phyloP scores from a whole-genome alignment of 1,140 invertebrate species.

The Plodia interpunctella region DNA sequence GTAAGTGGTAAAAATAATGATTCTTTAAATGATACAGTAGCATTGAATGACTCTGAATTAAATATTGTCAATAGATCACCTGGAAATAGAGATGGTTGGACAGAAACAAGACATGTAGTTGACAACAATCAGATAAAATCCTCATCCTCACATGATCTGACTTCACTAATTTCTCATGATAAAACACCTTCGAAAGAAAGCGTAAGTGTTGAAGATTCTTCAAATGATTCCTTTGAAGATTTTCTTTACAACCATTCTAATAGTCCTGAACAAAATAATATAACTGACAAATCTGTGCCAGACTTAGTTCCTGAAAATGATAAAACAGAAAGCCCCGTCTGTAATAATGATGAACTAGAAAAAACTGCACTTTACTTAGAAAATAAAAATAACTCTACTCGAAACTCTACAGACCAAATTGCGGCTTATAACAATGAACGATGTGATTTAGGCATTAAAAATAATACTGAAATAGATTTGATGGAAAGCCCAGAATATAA shows the following conservation, averaged over 20 bases:
- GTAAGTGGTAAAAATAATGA: slow-evolving; percentile 18
- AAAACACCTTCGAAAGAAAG: background rate
- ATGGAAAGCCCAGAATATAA: background rate
- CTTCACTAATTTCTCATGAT: too few relatives aligned
- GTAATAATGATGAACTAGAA: too few relatives aligned
- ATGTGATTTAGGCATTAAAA: background rate
- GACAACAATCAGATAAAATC: background rate
- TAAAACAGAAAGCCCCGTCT: slow-evolving; percentile 20
- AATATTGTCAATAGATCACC: background rate
- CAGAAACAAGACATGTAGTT: background rate
- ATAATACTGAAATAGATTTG: slow-evolving; percentile 2
- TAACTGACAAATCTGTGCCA: slow-evolving; percentile 6
- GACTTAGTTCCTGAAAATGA: slow-evolving; percentile 9
- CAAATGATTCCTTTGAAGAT: slow-evolving; percentile 25
- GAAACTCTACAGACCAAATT: background rate
- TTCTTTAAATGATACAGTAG: slow-evolving; percentile 19
- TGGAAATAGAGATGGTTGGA: background rate
- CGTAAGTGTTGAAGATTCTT: background rate
- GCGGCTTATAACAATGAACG: slow-evolving; percentile 7
- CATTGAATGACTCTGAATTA: slow-evolving; percentile 26
- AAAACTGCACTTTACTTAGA: too few relatives aligned
- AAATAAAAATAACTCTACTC: too few relatives aligned
- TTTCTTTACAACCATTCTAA: slow-evolving; percentile 28
- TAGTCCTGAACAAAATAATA: slow-evolving; percentile 2
- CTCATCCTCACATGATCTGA: background rate